Conservation (phyloP, 2,113 vertebrate genomes). For the Numida meleagris region DNA sequence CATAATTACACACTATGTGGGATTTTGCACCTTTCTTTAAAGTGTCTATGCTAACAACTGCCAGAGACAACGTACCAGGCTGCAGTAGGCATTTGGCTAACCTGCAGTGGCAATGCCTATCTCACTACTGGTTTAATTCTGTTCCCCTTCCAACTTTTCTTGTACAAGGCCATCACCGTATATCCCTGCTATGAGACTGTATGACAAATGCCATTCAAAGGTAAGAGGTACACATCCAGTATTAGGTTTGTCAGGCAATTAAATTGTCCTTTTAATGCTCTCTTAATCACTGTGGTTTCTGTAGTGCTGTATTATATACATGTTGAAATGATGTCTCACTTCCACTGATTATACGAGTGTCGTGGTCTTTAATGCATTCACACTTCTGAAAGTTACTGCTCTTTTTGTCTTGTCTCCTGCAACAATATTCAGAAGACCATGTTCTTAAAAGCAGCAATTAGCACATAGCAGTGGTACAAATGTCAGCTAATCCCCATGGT, state of each 20-base stretch:
- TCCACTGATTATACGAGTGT: not conserved
- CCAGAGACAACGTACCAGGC: not conserved
- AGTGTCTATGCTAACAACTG: not conserved
- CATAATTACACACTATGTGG: not conserved
- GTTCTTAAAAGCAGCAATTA: not conserved
- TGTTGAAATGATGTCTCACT: not conserved
- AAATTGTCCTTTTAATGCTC: not conserved
- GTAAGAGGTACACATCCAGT: not conserved
- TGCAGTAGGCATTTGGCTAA: not conserved
- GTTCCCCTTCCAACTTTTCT: not conserved
- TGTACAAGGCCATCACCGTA: not conserved
- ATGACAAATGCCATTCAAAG: not conserved
- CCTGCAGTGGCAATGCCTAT: not conserved
- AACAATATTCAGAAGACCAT: not conserved
- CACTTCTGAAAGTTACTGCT: not conserved
- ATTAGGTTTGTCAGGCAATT: not conserved
- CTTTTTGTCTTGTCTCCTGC: not conserved
- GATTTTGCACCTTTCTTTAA: not conserved
- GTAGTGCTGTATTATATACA: not conserved
- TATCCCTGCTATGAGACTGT: not conserved
- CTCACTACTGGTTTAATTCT: not conserved
- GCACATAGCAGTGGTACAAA: not conserved
- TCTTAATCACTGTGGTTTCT: not conserved
- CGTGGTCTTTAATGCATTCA: not conserved
- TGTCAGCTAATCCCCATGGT: not conserved